Base-by-base conservation (phyloP, 2,113 vertebrate species). In the Capra hircus region DNA sequence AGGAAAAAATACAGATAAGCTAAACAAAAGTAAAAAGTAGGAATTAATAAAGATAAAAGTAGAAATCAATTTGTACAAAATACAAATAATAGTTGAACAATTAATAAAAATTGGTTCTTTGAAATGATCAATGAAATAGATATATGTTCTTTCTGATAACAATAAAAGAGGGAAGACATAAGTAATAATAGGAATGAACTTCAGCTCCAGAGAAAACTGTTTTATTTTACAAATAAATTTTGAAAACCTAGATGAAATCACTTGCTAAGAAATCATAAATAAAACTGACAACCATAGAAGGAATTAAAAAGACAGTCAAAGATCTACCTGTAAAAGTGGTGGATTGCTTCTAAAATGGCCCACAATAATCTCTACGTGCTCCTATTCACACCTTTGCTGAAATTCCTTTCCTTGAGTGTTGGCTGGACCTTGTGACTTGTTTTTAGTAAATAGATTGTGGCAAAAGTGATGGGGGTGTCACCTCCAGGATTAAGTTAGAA, bases 201-300 rank as follows among this genome's bases (percentile, higher is more conserved):
- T 62, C 25, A 59, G 36, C 23, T 43, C 40, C 30, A 87, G 40
- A 89, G 27, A 52, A 87, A 6, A 80, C 94, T 88, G 50, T 57
- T 96, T 87, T n/a, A 92, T 89, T 96, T 95, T 84, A 80, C 15
- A 90, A 82, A 67, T 87, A 40, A 64, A 77, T 48, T 81, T 90
- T 90, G 60, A 83, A 94, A 96, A 90, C n/a, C 6, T 62, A 50
- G 43, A 82, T 86, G 59, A 91, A 96, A 28, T 78, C 86, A 71
- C 53, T 91, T 95, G 60, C 40, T 88, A 80, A 36, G 74, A 95
- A 88, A 92, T 36, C 21, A 93, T 40, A 64, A 94, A 90, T 88
- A 82, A 85, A 82, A 86, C 48, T 86, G 40, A 82, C 48, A 87
- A 40, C 36, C 40, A 86, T 10, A 74, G 33, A 64, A 86, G 27